Evolutionary conservation across 1,140 invertebrate genomes (phyloP).

Genomic region (Meteorus sp.): DNA sequence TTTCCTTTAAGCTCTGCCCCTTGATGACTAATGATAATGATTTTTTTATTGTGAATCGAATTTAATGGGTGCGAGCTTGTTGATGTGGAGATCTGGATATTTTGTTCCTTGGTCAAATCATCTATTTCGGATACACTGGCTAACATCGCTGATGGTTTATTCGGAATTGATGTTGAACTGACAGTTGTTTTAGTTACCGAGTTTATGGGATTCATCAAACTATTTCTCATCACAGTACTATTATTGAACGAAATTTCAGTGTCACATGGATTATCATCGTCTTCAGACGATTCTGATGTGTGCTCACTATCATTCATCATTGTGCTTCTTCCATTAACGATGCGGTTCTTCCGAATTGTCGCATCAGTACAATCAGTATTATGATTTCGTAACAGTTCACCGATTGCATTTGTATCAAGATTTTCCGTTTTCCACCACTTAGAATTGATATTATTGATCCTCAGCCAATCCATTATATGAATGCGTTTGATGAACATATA

Average conservation of each 20-base stretch:
- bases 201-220: too few species aligned
- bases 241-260: too few species aligned
- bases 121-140: neutral
- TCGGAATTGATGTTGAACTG: neutral
- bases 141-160: neutral
- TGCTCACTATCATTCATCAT: too few species aligned
- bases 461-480: conserved; percentile 51
- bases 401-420: conserved; percentile 22
- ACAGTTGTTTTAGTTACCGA: too few species aligned
- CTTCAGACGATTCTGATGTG: too few species aligned
- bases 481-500: conserved; percentile 37
- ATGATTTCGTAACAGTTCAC: conserved; percentile 29
- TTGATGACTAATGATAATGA: too few species aligned
- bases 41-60: too few species aligned
- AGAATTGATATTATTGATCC: conserved; percentile 27
- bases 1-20: too few species aligned
- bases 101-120: neutral
- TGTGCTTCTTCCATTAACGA: neutral
- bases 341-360: conserved; percentile 14
- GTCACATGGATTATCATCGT: too few species aligned
- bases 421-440: conserved; percentile 41
- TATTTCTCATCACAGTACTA: too few species aligned
- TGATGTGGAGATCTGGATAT: too few species aligned
- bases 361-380: neutral
- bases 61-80: too few species aligned